phyloP scores from a whole-genome alignment of 2,888 invertebrate genomes.

The Congeria kusceri region DNA sequence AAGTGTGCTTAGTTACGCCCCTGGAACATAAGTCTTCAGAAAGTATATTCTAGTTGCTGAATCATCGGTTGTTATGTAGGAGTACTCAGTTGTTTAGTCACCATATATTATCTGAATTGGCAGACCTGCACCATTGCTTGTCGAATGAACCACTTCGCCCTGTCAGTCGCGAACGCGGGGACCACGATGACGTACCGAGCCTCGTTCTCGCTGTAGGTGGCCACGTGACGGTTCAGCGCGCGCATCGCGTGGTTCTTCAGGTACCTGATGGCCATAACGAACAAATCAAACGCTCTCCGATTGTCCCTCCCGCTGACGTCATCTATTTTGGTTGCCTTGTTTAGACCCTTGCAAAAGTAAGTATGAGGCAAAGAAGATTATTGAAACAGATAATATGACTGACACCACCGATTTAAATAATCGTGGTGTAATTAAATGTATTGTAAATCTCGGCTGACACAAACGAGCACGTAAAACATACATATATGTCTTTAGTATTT shows the following conservation, averaged over 20 bases:
- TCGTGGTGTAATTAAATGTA: no score
- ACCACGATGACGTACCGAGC: slow-evolving; percentile 48
- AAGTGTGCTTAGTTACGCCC: no score
- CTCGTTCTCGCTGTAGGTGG: slow-evolving; percentile 50
- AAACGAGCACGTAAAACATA: no score
- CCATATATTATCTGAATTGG: background rate
- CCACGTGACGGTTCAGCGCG: slow-evolving; percentile 31
- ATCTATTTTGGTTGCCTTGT: slow-evolving; percentile 10
- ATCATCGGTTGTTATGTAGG: no score
- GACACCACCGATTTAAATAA: no score
- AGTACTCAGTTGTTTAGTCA: no score
- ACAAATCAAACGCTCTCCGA: slow-evolving; percentile 25
- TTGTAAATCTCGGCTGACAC: no score
- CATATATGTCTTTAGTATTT: no score
- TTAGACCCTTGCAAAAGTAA: slow-evolving; percentile 25
- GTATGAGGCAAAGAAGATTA: no score
- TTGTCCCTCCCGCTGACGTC: slow-evolving; percentile 34
- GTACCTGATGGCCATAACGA: slow-evolving; percentile 45
- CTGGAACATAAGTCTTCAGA: no score
- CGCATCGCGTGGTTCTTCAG: slow-evolving; percentile 55
- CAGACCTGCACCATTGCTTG: background rate
- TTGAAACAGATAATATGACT: no score
- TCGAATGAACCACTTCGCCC: slow-evolving; percentile 50
- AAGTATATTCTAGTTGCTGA: no score
- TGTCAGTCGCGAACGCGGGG: slow-evolving; percentile 51